These are phyloP conservation scores for Zaprionus lachaisei DNA, from an alignment of 1,140 invertebrate genomes.

Conservation along the genomic window DNA sequence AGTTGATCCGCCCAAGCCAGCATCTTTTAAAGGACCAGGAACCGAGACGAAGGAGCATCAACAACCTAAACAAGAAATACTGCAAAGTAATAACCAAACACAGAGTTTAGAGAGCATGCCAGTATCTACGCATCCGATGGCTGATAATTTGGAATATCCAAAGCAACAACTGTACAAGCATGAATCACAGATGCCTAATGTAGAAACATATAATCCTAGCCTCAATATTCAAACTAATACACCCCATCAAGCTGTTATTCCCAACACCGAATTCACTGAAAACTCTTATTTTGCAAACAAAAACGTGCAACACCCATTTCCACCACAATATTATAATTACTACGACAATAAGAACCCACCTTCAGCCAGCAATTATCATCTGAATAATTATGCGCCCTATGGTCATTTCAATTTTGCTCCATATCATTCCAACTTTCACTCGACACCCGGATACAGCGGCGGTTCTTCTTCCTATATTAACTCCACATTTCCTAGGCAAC, in stretches of 20 bases:
- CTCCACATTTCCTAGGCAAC: constrained; percentile 71
- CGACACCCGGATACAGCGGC: constrained; percentile 58
- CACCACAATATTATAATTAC: constrained; percentile 75
- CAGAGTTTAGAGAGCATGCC: constrained; percentile 22
- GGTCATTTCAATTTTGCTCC: constrained; percentile 72
- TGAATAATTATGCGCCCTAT: constrained; percentile 71
- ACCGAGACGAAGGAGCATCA: constrained; percentile 31
- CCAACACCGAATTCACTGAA: constrained; percentile 49
- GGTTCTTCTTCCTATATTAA: constrained; percentile 65
- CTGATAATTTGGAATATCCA: constrained; percentile 54
- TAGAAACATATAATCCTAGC: constrained; percentile 59
- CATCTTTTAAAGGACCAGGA: constrained; percentile 14
- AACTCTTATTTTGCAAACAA: constrained; percentile 64
- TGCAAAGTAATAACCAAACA: constrained; percentile 47
- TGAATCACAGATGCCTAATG: constrained; percentile 49
- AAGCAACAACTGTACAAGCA: constrained; percentile 63
- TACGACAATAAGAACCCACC: constrained; percentile 76
- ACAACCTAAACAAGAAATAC: constrained; percentile 51
- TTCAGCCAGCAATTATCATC: constrained; percentile 58
- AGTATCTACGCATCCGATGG: constrained; percentile 50
- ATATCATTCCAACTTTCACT: constrained; percentile 73
- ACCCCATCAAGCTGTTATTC: constrained; percentile 44
- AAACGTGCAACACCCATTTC: constrained; percentile 64
- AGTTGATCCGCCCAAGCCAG: constrained; percentile 15
- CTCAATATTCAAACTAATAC: constrained; percentile 62